phyloP scores from a whole-genome alignment of 2,888 invertebrate species.

The Piscicola geometra region DNA sequence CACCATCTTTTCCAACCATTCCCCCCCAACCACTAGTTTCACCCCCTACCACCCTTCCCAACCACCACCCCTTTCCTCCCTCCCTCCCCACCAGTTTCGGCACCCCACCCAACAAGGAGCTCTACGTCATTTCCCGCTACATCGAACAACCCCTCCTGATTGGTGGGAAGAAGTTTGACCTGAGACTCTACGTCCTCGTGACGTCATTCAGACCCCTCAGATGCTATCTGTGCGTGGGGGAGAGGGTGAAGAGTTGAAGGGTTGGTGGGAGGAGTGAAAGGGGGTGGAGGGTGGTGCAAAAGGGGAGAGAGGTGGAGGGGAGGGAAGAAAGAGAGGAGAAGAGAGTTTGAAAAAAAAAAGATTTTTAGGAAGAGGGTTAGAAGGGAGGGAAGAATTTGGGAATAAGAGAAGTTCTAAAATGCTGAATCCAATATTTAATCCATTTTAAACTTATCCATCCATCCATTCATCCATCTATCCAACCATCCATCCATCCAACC shows the following conservation, averaged over 20 bases:
- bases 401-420: too few relatives aligned
- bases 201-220: slow-evolving; percentile 88
- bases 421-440: not conserved
- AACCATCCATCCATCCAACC: not conserved
- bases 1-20: too few relatives aligned
- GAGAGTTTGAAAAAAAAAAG: too few relatives aligned
- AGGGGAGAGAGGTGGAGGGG: too few relatives aligned
- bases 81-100: slow-evolving; percentile 47
- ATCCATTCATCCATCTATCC: not conserved
- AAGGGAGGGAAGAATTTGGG: too few relatives aligned
- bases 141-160: slow-evolving; percentile 90
- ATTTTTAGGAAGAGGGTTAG: too few relatives aligned
- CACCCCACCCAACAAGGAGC: slow-evolving; percentile 54
- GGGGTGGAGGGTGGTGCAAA: not conserved
- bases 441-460: not conserved
- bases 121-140: slow-evolving; percentile 90
- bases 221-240: slow-evolving; percentile 64
- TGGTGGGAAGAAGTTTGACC: slow-evolving; percentile 91
- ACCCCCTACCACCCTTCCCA: not conserved
- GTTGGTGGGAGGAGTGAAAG: too few relatives aligned
- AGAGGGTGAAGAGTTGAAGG: too few relatives aligned
- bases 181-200: slow-evolving; percentile 83
- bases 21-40: not conserved
- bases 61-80: not conserved
- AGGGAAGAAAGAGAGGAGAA: too few relatives aligned